Base-by-base conservation (phyloP, 2,113 vertebrate genomes). In the Microtus pennsylvanicus region DNA sequence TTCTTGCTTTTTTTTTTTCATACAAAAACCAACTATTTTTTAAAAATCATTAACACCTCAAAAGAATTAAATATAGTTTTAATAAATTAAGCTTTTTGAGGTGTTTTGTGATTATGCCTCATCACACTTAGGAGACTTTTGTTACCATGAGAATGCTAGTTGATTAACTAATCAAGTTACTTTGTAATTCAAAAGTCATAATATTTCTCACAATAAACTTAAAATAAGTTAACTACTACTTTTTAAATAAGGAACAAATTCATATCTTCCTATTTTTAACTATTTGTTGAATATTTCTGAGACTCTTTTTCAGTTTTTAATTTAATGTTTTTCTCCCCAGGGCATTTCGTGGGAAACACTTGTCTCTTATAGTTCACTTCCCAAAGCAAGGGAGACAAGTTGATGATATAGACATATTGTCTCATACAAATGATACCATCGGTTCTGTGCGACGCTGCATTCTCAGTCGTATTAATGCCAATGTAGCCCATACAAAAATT, bases 381-480 rank as follows among this genome's bases (percentile, higher is more conserved):
- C 99, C 99, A 89, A 99, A 99, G 99, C 99, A 99, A 98, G 99
- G 99, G 35, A 99, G 99, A 26, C 99, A 99, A 97, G 99, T 99
- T 65, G 99, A 99, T 77, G 99, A 99, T 97, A 97, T 99, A 98
- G 99, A 99, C 92, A 99, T 99, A 97, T 99, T 99, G 99, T 99
- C 99, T 83, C 99, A 99, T 97, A 99, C 99, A 72, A 99, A 99
- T 0, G 99, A 99, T 98, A 99, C 99, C 30, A 99, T 99, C 26
- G 99, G 99, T 95, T 99, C 99, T 26, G 99, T 99, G 78, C 98
- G 99, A 13, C 99, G 99, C 22, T 99, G 99, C 94, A 99, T 99
- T 98, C 99, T 99, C 33, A 99, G 99, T 94, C 99, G 99, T 78
- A 99, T 99, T 98, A 99, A 99, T 98, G 99, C 99, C 76, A 99